Percentiles rank a stretch among this genome's conserved stretches.
Conservation (phyloP, 2,797 vertebrate genomes). For the Zenarchopterus dispar region DNA sequence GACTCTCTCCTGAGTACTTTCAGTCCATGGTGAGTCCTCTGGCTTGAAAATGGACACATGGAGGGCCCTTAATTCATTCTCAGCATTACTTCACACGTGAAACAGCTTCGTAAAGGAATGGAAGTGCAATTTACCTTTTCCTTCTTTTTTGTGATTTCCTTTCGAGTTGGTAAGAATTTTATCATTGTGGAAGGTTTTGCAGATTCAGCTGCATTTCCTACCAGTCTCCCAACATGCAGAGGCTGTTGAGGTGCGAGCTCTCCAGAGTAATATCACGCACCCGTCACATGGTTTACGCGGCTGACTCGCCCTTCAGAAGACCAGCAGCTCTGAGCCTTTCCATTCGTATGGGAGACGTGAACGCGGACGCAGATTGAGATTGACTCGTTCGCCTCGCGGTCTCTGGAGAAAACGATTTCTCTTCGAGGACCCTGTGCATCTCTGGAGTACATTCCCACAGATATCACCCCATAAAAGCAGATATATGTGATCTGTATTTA, state of each 20-base stretch:
- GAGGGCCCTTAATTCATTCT: conserved; percentile 17
- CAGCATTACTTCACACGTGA: not conserved
- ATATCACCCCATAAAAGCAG: too few relatives aligned
- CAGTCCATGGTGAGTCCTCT: conserved; percentile 89
- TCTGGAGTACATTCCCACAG: too few relatives aligned
- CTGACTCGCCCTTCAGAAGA: too few relatives aligned
- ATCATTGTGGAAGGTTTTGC: too few relatives aligned
- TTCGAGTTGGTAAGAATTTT: too few relatives aligned
- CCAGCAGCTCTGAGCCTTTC: not conserved
- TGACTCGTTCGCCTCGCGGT: not conserved
- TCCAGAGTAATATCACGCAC: too few relatives aligned
- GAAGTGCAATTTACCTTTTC: not conserved
- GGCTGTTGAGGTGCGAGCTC: too few relatives aligned
- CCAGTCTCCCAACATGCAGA: too few relatives aligned
- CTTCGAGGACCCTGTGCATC: not conserved
- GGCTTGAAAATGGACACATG: conserved; percentile 18
- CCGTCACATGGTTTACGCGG: too few relatives aligned
- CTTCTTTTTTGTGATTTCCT: too few relatives aligned
- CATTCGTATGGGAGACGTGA: not conserved
- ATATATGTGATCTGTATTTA: not conserved
- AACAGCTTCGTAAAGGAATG: not conserved
- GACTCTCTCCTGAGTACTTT: conserved; percentile 98
- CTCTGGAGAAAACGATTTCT: not conserved
- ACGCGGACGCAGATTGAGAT: not conserved
- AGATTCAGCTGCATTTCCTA: too few relatives aligned